These are phyloP conservation scores for Ptilorrhoa leucosticta DNA, from an alignment of 2,113 vertebrate genomes.

Conservation along the genomic window DNA sequence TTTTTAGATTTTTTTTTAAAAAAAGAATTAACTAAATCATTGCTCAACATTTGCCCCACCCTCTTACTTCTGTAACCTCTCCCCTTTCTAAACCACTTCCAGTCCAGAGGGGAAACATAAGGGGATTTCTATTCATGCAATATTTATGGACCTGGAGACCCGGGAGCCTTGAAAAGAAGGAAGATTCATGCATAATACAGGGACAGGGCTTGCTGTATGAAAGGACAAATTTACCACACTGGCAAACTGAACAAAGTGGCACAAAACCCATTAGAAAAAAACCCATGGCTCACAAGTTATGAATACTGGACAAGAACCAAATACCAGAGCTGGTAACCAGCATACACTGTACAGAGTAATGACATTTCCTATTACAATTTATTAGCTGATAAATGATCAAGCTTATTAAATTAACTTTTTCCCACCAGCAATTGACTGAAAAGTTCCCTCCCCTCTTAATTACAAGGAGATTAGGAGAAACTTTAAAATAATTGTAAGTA, in stretches of 20 bases:
- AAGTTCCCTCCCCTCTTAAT: background rate
- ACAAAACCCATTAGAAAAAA: background rate
- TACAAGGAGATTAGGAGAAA: background rate
- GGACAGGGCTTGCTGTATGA: background rate
- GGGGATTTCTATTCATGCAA: conserved; percentile 30
- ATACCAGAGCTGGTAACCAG: background rate
- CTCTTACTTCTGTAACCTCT: background rate
- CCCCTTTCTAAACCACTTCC: background rate
- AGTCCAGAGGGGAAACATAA: conserved; percentile 10
- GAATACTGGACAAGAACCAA: background rate
- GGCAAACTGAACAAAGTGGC: background rate
- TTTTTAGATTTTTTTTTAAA: background rate
- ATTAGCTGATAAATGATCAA: background rate
- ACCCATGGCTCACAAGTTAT: background rate
- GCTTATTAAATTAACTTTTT: background rate
- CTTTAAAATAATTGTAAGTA: background rate
- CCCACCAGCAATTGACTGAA: background rate
- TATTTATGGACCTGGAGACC: conserved; percentile 53
- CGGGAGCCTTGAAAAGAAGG: background rate
- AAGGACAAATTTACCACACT: background rate
- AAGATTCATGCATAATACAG: conserved; percentile 54
- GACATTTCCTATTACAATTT: background rate
- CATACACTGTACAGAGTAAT: background rate
- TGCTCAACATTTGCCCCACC: background rate
- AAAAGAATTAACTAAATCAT: background rate